A percentile compares a stretch with the other conserved stretches of the same genome.
Conservation (phyloP, 2,797 vertebrate species). For the Phaenicophaeus curvirostris region DNA sequence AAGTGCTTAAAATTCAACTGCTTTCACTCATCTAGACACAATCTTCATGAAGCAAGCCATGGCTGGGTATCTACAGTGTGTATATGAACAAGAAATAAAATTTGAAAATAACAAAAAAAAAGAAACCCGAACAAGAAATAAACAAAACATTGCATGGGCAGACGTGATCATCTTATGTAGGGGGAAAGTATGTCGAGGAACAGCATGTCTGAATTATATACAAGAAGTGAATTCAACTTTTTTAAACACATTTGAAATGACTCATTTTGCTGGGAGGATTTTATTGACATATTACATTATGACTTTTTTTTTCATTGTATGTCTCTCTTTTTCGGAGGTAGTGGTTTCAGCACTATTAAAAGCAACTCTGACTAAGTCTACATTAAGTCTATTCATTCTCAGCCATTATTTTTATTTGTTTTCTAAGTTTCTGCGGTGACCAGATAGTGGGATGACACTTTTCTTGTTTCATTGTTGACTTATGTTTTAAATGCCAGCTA, state of each 20-base stretch:
- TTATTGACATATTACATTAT: not conserved
- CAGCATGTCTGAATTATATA: not conserved
- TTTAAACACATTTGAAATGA: not conserved
- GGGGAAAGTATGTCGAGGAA: not conserved
- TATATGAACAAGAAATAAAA: not conserved
- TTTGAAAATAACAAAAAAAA: not conserved
- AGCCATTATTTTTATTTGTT: conserved; percentile 11
- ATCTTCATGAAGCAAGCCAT: not conserved
- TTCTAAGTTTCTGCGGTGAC: not conserved
- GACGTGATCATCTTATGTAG: not conserved
- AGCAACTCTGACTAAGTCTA: not conserved
- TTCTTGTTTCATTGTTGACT: not conserved
- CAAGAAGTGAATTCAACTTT: not conserved
- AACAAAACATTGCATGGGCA: not conserved
- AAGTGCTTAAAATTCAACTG: not conserved
- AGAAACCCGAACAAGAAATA: not conserved
- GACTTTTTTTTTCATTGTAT: not conserved
- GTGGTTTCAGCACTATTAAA: not conserved
- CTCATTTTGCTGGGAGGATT: not conserved
- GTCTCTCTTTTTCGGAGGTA: not conserved
- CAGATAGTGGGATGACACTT: not conserved
- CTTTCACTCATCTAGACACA: not conserved
- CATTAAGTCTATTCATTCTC: not conserved
- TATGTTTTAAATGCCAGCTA: not conserved
- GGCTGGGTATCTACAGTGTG: not conserved